Evolutionary conservation across 2,113 vertebrate genomes (phyloP), one percentile per base, ranked within the genome.

Genomic region (Rhabdornis inornatus): DNA sequence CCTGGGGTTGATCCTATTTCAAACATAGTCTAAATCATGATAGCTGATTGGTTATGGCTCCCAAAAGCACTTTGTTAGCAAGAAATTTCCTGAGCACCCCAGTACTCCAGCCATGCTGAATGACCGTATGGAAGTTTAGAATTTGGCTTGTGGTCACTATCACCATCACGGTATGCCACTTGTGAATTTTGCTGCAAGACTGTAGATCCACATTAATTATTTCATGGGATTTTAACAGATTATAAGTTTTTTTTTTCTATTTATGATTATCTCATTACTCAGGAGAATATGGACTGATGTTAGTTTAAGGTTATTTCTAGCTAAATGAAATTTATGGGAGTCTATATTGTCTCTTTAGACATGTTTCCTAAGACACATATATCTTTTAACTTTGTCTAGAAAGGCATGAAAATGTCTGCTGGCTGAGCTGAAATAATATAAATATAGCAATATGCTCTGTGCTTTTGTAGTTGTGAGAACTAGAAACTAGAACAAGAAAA

Each of bases 81-180:
- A 83, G 83, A 83, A 87, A 92, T 78, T 78, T 59, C 68, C 33
- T 75, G 69, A 89, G 37, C 28, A 49, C 49, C 69, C 68, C 52
- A 49, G 47, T 66, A 75, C 10, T 52, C 33, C 56, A 83, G 28
- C 69, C 83, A 82, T 22, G 44, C 40, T 0, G 12, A 87, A 60
- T 63, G 31, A 69, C 81, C 94, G 68, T 92, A 91, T 69, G 86
- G 47, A 94, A 82, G 9, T 89, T 81, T 85, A 76, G 57, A 91
- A 68, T 66, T 89, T 87, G 81, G 35, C 92, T 84, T 64, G 23
- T 82, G 42, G 19, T 84, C 35, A 7, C 53, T 49, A 3, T 63
- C 60, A 13, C 49, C 28, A 39, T 49, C 20, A 53, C 45, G 23
- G 14, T 52, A 49, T 60, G 20, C 12, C 40, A 52, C 25, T 28